Evolutionary conservation across 2,113 vertebrate genomes (phyloP), one percentile per base, ranked within the genome.

Genomic region (Dipodomys spectabilis): DNA sequence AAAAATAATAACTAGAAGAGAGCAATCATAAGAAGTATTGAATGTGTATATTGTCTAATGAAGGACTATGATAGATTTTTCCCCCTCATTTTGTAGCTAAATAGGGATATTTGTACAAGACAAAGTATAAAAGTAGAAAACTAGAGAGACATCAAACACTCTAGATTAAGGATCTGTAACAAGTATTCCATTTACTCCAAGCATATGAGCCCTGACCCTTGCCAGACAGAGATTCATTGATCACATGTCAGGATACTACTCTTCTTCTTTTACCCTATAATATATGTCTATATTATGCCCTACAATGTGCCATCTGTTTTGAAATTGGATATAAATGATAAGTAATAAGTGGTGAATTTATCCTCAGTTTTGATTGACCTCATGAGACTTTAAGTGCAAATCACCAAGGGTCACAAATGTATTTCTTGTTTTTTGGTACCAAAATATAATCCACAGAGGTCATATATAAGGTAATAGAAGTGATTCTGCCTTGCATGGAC

Each of bases 391-490:
- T 77, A 80, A 53, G 65, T 68, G 28, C 35, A 65, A 96, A 74
- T 88, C 53, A 44, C 8, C 82, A 86, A 89, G 88, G 88, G 62
- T 32, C 87, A 94, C n/a, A 94, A 84, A 82, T 75, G 53, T 62
- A 77, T 28, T 69, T 91, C 83, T 25, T 8, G 44, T 85, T 92
- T 94, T 85, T 88, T 74, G 86, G 78, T 16, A 4, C 62, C 0
- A 0, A 86, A 28, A 2, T 28, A n/a, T 91, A 87, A 96, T 92
- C 67, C 28, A 62, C 72, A 45, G 20, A 64, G 69, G 89, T 96
- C 69, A 95, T 96, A 95, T 95, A 95, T 94, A 92, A 97, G 95
- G 87, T 71, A 92, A 93, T 22, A 96, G 72, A 75, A 92, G 90
- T 39, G 16, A 85, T 89, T 90, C 86, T 95, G 0, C 92, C 77